Base-by-base conservation (phyloP, 2,888 invertebrate species). In the Trimorus sp. region DNA sequence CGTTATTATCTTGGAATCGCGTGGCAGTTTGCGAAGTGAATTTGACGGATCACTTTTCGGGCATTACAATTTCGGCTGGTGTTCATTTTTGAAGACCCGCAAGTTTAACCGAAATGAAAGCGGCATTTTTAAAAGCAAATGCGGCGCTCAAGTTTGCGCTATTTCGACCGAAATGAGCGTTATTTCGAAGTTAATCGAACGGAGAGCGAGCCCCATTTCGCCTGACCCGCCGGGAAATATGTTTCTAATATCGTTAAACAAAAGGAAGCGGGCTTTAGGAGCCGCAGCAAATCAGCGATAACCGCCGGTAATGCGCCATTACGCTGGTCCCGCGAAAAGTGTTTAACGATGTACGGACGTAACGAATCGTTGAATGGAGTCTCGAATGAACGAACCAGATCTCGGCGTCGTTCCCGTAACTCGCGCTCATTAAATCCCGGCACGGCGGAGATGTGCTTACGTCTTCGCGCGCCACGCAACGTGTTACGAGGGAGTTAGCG, bases 391-490 rank as follows among this genome's bases (percentile, higher is more conserved):
- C 66, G 62, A 71, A 80, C 70, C 54, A 48, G 80, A 70, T 80
- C 80, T 74, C 66, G 15, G 69, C 58, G 75, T 75, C 65, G 58
- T 63, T 75, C 65, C 75, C 75, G 70, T 80, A 80, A 75, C 65
- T 80, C 65, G 48, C 70, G 62, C 80, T 75, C 75, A 80, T 80
- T 75, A 80, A 80, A 80, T 80, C 75, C 69, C 56, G 58, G 42
- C 53, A 60, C 70, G 75, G 75, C 75, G 75, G 75, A 75, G 80
- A 60, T 70, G 75, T 42, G 70, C 75, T 75, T 75, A 74, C 51
- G 62, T 74, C 59, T 63, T 54, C 36, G 78, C 70, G 70, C 42
- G 37, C 59, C 66, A 66, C 59, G 65, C 62, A 69, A 58, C 74
- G 56, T 58, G 48, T 73, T 79, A 73, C 62, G 40, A 79, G 68